phyloP scores from a whole-genome alignment of 1,140 invertebrate species.

The Xylocopa sonorina region DNA sequence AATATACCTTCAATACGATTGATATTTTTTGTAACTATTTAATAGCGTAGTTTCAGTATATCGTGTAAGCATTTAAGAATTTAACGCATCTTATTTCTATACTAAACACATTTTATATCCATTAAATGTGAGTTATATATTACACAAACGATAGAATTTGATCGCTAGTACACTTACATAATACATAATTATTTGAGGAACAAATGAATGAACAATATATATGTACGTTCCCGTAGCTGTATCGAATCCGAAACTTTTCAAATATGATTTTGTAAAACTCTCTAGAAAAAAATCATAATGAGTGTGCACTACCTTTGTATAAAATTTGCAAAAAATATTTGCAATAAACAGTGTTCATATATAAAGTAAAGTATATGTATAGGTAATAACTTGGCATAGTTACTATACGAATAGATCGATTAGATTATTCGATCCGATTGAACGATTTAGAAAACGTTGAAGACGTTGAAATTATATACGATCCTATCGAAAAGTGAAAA shows the following conservation, averaged over 20 bases:
- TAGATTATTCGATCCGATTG: neutral
- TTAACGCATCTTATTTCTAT: constrained; percentile 1
- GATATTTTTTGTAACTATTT: constrained; percentile 5
- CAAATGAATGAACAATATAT: neutral
- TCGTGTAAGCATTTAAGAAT: neutral
- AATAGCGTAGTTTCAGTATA: neutral
- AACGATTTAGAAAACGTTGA: neutral
- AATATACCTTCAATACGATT: constrained; percentile 8
- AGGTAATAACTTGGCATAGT: constrained; percentile 1
- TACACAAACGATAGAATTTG: neutral
- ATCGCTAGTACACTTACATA: neutral
- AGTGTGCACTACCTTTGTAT: constrained; percentile 15
- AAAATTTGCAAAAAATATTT: constrained; percentile 16
- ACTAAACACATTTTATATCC: neutral
- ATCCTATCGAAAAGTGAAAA: neutral
- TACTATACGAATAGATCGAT: neutral
- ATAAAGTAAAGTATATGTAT: constrained; percentile 20
- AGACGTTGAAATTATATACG: constrained; percentile 9
- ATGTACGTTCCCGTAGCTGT: neutral
- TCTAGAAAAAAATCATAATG: neutral
- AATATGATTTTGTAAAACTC: neutral
- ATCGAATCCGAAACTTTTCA: neutral
- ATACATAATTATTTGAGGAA: neutral
- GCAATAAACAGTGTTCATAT: constrained; percentile 15
- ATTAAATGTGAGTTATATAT: neutral